These are phyloP conservation scores for Plebejus argus DNA, from an alignment of 2,888 invertebrate genomes.

Conservation along the genomic window DNA sequence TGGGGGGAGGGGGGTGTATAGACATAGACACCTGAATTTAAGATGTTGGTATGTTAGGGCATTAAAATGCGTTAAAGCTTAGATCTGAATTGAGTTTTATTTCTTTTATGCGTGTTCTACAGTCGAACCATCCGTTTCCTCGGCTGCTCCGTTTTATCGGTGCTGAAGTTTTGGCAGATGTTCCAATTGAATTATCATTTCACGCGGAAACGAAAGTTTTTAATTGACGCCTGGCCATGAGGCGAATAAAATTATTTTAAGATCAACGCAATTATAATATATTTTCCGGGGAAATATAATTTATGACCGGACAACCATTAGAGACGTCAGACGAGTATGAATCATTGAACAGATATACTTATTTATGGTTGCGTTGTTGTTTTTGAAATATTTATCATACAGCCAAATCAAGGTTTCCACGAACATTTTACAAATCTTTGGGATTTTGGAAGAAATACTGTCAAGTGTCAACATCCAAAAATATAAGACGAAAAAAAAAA, in stretches of 20 bases:
- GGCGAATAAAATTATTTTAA: neutral
- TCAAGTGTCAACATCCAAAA: neutral
- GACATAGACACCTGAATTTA: no score
- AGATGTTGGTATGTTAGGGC: no score
- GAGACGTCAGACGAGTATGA: neutral
- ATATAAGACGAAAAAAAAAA: neutral
- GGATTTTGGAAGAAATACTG: neutral
- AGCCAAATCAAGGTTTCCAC: neutral
- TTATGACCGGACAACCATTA: neutral
- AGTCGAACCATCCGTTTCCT: neutral
- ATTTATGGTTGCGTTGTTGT: neutral
- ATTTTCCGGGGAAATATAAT: neutral
- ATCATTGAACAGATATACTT: neutral
- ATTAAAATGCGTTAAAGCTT: neutral
- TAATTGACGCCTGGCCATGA: neutral
- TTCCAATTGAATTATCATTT: neutral
- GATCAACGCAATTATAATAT: neutral
- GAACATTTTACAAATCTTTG: neutral
- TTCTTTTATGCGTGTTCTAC: neutral
- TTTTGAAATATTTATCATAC: neutral
- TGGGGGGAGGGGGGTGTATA: no score
- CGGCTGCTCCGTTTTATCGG: neutral
- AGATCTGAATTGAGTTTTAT: neutral
- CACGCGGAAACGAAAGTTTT: neutral
- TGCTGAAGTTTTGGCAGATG: slow-evolving; percentile 5